Percentiles rank a stretch among this genome's conserved stretches.
Conservation (phyloP, 30 jellyfish, hydroid and myxozoan species). For the Aurelia sp. region DNA sequence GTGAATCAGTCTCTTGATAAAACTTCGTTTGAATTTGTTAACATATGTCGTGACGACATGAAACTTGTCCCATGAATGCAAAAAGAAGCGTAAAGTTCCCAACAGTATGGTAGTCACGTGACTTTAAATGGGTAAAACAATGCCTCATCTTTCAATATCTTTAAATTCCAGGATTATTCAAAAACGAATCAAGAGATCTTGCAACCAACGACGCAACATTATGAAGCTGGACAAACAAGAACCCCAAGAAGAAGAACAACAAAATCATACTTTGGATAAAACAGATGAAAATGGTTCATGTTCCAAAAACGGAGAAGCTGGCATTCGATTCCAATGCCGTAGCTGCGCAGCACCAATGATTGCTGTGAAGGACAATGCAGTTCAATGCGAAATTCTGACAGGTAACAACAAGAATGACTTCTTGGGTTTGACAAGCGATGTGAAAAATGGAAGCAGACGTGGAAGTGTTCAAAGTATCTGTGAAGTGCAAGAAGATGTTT, state of each 20-base stretch:
- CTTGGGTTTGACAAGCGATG: slow-evolving; percentile 12
- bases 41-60: no score
- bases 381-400: slow-evolving; percentile 58
- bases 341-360: slow-evolving; percentile 54
- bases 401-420: not conserved
- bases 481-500: slow-evolving; percentile 66
- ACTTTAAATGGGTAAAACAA: no score
- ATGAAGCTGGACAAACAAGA: not conserved
- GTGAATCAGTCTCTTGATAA: no score
- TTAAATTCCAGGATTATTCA: no score
- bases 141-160: no score
- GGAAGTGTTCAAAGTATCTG: slow-evolving; percentile 68
- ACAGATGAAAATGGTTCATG: not conserved
- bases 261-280: not conserved
- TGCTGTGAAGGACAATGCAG: slow-evolving; percentile 48
- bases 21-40: no score
- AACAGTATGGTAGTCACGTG: no score
- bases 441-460: slow-evolving; percentile 36
- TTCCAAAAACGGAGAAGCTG: not conserved
- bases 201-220: not conserved
- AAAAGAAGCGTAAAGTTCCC: no score
- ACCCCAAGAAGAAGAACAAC: not conserved
- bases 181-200: no score
- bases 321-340: slow-evolving; percentile 50
- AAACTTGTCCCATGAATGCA: no score